Evolutionary conservation across 2,113 vertebrate genomes (phyloP).

Genomic region (Podilymbus podiceps): DNA sequence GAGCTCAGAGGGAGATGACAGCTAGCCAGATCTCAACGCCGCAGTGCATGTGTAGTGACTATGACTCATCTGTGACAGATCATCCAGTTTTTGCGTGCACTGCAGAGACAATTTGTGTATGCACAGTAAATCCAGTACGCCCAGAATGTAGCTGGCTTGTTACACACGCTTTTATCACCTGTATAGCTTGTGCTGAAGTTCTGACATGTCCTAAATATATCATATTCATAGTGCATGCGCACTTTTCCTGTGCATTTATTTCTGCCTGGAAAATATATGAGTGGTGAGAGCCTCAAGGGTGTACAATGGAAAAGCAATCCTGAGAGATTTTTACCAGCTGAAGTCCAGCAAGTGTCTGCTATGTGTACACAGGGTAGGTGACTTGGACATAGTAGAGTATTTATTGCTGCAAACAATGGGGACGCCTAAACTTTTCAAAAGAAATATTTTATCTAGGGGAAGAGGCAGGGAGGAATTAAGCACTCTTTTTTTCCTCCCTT

Average conservation of each 20-base stretch:
- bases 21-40: background rate
- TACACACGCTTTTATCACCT: background rate
- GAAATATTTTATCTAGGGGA: background rate
- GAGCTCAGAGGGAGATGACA: constrained; percentile 22
- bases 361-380: accelerated
- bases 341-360: background rate
- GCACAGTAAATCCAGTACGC: background rate
- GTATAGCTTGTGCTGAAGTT: background rate
- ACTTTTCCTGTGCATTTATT: background rate
- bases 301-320: background rate
- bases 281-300: background rate
- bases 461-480: background rate
- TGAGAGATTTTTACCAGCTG: background rate
- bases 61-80: constrained; percentile 36
- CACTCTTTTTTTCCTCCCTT: background rate
- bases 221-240: background rate
- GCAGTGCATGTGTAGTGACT: background rate
- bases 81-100: background rate
- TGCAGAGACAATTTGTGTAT: background rate
- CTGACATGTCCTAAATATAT: background rate
- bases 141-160: background rate
- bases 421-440: background rate
- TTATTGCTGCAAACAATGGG: background rate
- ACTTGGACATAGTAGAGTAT: background rate
- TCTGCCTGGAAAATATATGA: background rate